Evolutionary conservation across 1,140 invertebrate species (phyloP).

Genomic region (Cecropterus lyciades): DNA sequence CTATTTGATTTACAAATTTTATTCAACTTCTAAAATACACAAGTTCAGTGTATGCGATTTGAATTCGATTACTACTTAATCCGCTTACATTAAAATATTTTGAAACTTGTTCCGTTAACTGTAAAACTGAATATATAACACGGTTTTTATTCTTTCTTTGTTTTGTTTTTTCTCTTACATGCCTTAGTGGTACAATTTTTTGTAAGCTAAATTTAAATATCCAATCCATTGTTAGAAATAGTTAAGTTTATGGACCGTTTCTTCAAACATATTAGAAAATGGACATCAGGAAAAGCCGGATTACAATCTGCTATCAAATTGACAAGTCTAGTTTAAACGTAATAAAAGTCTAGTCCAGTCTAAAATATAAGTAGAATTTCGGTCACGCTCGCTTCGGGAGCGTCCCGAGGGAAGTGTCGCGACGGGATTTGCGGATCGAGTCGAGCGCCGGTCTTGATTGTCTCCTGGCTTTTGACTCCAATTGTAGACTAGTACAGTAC

Average conservation of each 20-base stretch:
- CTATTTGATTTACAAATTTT: slow-evolving; percentile 2
- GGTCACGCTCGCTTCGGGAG: slow-evolving; percentile 13
- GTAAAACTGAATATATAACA: not conserved
- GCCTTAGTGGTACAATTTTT: too few species aligned
- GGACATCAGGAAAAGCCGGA: too few species aligned
- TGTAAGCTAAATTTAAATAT: too few species aligned
- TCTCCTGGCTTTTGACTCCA: slow-evolving; percentile 14
- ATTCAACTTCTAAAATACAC: slow-evolving; percentile 12
- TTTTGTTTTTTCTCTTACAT: not conserved
- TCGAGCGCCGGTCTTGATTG: slow-evolving; percentile 16
- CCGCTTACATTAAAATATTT: slow-evolving; percentile 24
- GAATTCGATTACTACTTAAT: slow-evolving; percentile 23
- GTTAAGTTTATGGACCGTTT: too few species aligned
- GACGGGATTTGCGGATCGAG: slow-evolving; percentile 20
- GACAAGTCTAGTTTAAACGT: not conserved
- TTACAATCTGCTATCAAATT: not conserved
- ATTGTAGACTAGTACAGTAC: not conserved
- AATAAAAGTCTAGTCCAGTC: not conserved
- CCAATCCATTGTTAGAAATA: too few species aligned
- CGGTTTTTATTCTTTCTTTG: not conserved
- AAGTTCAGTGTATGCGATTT: slow-evolving; percentile 26
- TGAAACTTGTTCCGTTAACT: slow-evolving; percentile 8
- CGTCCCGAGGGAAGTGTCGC: slow-evolving; percentile 21
- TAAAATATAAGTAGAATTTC: slow-evolving; percentile 26
- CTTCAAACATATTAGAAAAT: too few species aligned